Evolutionary conservation across 64 coral and sea anemone species (phyloP), one percentile per base, ranked within the genome.

Genomic region (Platygyra sinensis): DNA sequence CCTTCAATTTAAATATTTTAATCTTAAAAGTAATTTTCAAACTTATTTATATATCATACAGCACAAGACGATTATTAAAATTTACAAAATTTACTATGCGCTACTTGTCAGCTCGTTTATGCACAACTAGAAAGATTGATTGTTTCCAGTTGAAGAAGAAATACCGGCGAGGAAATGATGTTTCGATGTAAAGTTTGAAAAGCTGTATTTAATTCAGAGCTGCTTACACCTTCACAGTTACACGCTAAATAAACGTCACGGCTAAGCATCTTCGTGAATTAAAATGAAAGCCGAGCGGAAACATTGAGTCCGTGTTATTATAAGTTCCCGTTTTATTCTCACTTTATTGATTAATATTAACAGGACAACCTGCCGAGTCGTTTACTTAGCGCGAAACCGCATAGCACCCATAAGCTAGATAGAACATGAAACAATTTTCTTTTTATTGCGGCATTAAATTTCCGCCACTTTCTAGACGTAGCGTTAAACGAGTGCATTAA

Each of bases 1-100:
- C 80, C 67, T 82, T 82, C 64, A 61, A 33, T 82, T 82, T 36
- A 63, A 18, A 71, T 51, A 46, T 85, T 71, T 71, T 17, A 71
- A 85, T 71, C 62, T 71, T 52, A 24, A 22, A 85, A 85, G 62
- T 24, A 67, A 85, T 71, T 71, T 85, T 1, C 36, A 50, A 51
- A 30, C 32, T 64, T 63, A 82, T 71, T 71, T 49, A 36, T 9
- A 46, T 52, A 62, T 46, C 81, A 36, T 63, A 67, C 36, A 20
- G 16, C 63, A 49, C 12, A 64, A 85, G 32, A 22, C 30, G 13
- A 38, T 85, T 85, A 71, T 85, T 85, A 51, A 85, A 50, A 85
- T 85, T 51, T 69, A 50, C 20, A n/a, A n/a, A n/a, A n/a, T n/a
- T n/a, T 29, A 1, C 62, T 71, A 27, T 46, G 62, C 50, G 62